Base-by-base conservation (phyloP, 2,113 vertebrate species). In the Psettodes erumei region DNA sequence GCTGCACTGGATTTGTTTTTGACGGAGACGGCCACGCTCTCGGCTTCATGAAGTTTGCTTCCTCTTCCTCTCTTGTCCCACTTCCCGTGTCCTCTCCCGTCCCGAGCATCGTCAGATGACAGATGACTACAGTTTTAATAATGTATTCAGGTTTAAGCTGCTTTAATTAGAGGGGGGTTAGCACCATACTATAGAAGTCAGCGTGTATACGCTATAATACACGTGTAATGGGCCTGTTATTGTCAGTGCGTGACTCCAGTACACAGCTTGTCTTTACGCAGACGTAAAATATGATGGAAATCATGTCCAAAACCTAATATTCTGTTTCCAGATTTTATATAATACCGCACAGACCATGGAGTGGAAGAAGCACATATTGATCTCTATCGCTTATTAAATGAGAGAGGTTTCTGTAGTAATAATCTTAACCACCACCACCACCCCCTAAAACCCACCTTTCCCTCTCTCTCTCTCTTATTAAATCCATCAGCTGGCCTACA, bases 121-220 rank as follows among this genome's bases (percentile, higher is more conserved):
- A n/a, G n/a, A n/a, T n/a, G n/a, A 78, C 69, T 72, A 63, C 67
- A 25, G 30, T 72, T 77, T 85, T 72, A 82, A 82, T 87, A 78
- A 86, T 83, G 67, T 64, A 79, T 88, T 75, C 51, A 19, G 45
- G 38, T 75, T 82, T 73, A 72, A 65, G 62, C 55, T 55, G 30
- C 56, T 38, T 79, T 88, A 76, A 91, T 90, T 81, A 87, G 11
- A 82, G 61, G 61, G 84, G 30, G 43, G 48, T 64, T 51, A n/a
- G 51, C 71, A 43, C 55, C 9, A 19, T 65, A n/a, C n/a, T n/a
- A n/a, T n/a, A n/a, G n/a, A n/a, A n/a, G n/a, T n/a, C n/a, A n/a
- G n/a, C n/a, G n/a, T n/a, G n/a, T n/a, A n/a, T n/a, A n/a, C n/a
- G n/a, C n/a, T n/a, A n/a, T n/a, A n/a, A n/a, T n/a, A n/a, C 19